Conservation (phyloP, 2,797 vertebrate genomes). For the Pogoniulus pusillus region DNA sequence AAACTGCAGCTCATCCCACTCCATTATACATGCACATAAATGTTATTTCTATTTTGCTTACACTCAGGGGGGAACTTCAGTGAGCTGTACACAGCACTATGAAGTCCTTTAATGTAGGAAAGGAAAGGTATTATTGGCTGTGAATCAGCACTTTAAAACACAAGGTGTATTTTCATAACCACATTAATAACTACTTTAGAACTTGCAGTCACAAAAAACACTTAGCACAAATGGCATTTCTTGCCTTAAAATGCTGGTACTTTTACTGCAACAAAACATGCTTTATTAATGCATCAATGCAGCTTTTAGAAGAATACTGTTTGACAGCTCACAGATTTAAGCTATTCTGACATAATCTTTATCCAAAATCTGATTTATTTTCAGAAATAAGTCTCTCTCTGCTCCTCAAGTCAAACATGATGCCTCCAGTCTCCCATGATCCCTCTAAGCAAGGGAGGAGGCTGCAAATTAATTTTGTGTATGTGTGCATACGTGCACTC, state of each 20-base stretch:
- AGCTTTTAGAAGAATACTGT: background rate
- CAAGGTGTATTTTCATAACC: background rate
- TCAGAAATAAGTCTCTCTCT: background rate
- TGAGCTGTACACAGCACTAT: background rate
- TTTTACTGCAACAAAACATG: background rate
- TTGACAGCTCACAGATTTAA: background rate
- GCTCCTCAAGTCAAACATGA: background rate
- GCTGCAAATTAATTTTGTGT: background rate
- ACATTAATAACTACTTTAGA: background rate
- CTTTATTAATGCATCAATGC: background rate
- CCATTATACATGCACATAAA: background rate
- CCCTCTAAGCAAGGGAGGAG: slow-evolving; percentile 23
- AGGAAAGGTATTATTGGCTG: background rate
- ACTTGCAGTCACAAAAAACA: background rate
- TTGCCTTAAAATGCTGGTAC: background rate
- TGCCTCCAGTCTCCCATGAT: background rate
- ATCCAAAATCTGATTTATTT: background rate
- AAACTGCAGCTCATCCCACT: no score
- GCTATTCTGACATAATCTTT: background rate
- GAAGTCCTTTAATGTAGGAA: background rate
- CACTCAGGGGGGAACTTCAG: background rate
- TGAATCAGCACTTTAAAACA: background rate
- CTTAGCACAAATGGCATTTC: background rate
- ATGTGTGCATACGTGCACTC: background rate
- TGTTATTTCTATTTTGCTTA: background rate